phyloP scores from a whole-genome alignment of 2,888 invertebrate genomes.

The Himalopsyche japonica region DNA sequence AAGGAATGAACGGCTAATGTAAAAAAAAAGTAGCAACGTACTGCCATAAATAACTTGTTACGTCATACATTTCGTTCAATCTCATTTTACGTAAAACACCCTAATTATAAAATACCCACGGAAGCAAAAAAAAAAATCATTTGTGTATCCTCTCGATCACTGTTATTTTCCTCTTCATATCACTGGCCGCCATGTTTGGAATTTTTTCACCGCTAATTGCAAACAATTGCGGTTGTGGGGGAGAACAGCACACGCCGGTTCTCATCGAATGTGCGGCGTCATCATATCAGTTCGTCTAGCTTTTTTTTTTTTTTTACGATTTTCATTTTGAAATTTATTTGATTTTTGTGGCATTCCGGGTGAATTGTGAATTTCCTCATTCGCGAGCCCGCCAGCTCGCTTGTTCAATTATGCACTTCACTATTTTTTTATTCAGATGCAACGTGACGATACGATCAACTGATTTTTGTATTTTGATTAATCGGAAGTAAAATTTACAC shows the following conservation, averaged over 20 bases:
- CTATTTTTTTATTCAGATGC: neutral
- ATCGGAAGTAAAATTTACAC: neutral
- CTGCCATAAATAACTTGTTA: neutral
- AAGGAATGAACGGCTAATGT: too few relatives aligned
- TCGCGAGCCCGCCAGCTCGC: conserved; percentile 11
- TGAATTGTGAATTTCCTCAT: neutral
- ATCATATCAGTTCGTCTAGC: neutral
- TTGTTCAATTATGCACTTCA: conserved; percentile 27
- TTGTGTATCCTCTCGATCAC: neutral
- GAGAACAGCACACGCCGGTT: neutral
- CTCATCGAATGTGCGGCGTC: neutral
- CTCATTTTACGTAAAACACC: neutral
- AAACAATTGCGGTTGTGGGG: neutral
- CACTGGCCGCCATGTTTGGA: neutral
- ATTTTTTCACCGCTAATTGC: neutral
- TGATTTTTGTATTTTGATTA: neutral
- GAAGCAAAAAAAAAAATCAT: neutral
- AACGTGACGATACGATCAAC: neutral
- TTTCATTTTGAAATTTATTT: neutral
- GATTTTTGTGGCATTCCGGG: neutral
- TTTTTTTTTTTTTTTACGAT: neutral
- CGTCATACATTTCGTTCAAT: neutral
- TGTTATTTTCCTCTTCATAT: neutral
- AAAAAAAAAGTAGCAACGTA: too few relatives aligned
- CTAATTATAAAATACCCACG: neutral